Evolutionary conservation across 2,888 invertebrate species (phyloP).

Genomic region (Amorpha juglandis): DNA sequence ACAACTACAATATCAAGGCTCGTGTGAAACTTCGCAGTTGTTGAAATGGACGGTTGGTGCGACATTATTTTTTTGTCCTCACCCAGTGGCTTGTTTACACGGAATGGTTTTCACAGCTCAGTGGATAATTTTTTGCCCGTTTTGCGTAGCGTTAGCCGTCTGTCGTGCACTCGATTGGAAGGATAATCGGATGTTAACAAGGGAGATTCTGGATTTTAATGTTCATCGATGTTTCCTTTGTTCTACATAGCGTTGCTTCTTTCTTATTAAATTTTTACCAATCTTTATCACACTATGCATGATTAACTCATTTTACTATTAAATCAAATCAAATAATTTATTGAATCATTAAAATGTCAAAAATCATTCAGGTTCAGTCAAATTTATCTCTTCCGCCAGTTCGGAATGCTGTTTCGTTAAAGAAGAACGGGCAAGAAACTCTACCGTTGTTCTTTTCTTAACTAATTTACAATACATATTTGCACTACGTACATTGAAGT

Average conservation of each 20-base stretch:
- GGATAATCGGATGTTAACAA: background rate
- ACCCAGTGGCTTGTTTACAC: slow-evolving; percentile 7
- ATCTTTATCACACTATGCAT: too few species aligned
- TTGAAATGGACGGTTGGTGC: slow-evolving; percentile 1
- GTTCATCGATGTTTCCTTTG: background rate
- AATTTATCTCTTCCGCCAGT: too few species aligned
- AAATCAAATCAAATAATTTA: too few species aligned
- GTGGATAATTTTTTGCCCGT: background rate
- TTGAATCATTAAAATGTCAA: too few species aligned
- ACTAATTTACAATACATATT: too few species aligned
- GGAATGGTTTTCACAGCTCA: slow-evolving; percentile 17
- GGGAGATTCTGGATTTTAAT: background rate
- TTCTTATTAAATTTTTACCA: background rate
- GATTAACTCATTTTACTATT: too few species aligned
- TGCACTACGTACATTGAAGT: too few species aligned
- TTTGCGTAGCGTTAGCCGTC: background rate
- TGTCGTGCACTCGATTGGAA: slow-evolving; percentile 4
- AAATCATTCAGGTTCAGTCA: too few species aligned
- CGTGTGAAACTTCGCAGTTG: slow-evolving; percentile 15
- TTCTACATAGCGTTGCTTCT: background rate
- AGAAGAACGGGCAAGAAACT: too few species aligned
- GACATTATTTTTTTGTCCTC: slow-evolving; percentile 13
- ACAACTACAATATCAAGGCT: slow-evolving; percentile 23
- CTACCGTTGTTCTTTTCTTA: too few species aligned
- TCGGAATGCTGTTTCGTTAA: too few species aligned